phyloP scores from a whole-genome alignment of 2,113 vertebrate species.

The Helogale parvula region DNA sequence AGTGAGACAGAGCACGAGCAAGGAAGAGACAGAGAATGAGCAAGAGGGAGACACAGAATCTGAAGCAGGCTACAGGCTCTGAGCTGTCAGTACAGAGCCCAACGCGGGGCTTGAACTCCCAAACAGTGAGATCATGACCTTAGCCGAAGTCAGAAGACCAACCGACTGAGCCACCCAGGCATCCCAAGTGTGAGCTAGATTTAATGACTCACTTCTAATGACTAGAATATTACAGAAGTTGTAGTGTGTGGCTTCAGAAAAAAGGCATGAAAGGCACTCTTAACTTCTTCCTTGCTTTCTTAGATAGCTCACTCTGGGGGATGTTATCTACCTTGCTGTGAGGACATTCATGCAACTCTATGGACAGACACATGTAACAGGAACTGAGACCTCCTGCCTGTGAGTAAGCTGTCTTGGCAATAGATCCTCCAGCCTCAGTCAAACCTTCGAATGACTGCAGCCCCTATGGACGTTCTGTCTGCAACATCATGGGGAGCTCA shows the following conservation, averaged over 20 bases:
- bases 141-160: no score
- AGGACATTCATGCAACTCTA: background rate
- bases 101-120: no score
- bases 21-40: no score
- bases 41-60: no score
- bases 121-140: no score
- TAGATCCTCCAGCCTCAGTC: background rate
- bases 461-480: background rate
- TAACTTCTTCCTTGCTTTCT: background rate
- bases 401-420: background rate
- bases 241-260: background rate
- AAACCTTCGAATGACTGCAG: background rate
- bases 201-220: background rate
- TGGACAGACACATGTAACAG: background rate
- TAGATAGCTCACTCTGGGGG: background rate
- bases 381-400: background rate
- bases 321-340: background rate
- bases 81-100: no score
- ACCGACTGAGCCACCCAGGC: no score
- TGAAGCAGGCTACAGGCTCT: no score
- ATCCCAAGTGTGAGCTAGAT: background rate
- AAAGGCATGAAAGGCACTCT: background rate
- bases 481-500: background rate
- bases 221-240: background rate
- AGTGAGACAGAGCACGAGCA: no score